Conservation (phyloP, 2,797 vertebrate genomes). For the Tympanoctomys barrerae region DNA sequence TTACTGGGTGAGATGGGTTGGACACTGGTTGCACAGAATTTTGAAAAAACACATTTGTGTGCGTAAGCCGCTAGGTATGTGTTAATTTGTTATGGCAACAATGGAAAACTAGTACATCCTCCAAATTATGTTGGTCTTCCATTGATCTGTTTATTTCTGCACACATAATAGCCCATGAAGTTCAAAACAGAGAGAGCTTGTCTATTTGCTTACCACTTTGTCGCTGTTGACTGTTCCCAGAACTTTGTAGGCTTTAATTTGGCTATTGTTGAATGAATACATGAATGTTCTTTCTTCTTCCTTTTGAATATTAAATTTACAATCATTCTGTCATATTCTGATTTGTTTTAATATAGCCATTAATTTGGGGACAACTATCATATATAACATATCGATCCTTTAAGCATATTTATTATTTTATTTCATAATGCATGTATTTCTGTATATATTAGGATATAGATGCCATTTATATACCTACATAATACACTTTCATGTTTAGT, state of each 20-base stretch:
- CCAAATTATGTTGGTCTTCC: background rate
- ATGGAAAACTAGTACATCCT: background rate
- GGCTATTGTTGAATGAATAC: background rate
- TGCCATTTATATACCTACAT: background rate
- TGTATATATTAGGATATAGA: background rate
- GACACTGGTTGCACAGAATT: background rate
- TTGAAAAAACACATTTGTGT: background rate
- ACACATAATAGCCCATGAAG: background rate
- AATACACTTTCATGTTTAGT: slow-evolving; percentile 11
- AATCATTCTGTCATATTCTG: background rate
- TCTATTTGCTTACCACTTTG: background rate
- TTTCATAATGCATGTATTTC: background rate
- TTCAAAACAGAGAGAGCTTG: background rate
- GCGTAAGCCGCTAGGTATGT: background rate
- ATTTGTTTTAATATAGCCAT: background rate
- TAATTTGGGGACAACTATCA: slow-evolving; percentile 26
- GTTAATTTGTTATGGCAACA: background rate
- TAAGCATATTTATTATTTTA: slow-evolving; percentile 29
- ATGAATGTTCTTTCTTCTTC: background rate
- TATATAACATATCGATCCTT: background rate
- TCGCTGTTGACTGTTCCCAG: background rate
- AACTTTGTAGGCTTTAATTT: background rate
- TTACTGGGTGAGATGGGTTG: background rate
- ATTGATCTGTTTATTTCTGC: background rate
- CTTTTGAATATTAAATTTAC: background rate